Base-by-base conservation (phyloP, 2,113 vertebrate genomes). In the Seriola rivoliana region DNA sequence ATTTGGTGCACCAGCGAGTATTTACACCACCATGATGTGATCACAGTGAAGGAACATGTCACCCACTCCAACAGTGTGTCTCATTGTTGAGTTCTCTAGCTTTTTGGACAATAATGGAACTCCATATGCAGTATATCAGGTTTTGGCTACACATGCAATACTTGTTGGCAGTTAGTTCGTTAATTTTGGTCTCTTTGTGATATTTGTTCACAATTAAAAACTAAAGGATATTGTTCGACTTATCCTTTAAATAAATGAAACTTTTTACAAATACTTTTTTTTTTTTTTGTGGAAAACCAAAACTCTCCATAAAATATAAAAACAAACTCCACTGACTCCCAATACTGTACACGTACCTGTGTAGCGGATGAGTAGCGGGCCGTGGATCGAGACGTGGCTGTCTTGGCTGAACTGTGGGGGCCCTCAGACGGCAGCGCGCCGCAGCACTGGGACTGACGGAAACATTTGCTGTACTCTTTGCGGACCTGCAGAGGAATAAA, bases 391-490 rank as follows among this genome's bases (percentile, higher is more conserved):
- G 97, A 96, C 1, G 97, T 97, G 14, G 98, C 97, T 0, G 97
- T 93, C 93, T 99, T 99, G 86, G 96, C 96, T 4, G 97, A 96
- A 52, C 96, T 97, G 95, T 99, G 98, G 48, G 98, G 94, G 84
- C 96, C 97, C 91, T 99, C 98, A 0, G 97, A 93, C 0, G 97
- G 97, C 59, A 99, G 94, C 1, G 96, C 94, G 0, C 97, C 96
- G 40, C 98, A 98, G 94, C 98, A 99, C 80, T 98, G 97, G 0
- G 98, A 97, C 92, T 99, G 97, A 85, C 98, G 95, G 94, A 99
- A 97, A 93, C 98, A 99, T 91, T 99, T 99, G 91, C 97, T 97
- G 67, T 99, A 99, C 81, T 99, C 98, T 92, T 99, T 99, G 54
- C 98, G 97, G 75, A 99, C 98, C 98, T 99, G 82, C 64, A 11